These are phyloP conservation scores for Antitype chi DNA, from an alignment of 2,888 invertebrate species.

Conservation along the genomic window DNA sequence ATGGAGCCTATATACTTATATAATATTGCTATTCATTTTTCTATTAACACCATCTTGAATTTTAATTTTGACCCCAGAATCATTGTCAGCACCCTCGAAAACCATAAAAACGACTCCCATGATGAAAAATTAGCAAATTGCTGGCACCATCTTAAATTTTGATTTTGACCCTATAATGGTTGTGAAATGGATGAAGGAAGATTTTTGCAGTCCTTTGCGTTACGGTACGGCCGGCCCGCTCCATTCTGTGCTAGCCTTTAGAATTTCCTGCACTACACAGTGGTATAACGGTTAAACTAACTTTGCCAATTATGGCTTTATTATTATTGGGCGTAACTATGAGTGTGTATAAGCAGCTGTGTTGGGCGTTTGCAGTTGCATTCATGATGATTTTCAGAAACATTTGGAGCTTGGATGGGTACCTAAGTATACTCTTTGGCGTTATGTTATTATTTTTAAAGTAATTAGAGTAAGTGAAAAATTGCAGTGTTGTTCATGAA, in stretches of 20 bases:
- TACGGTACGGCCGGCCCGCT: not conserved
- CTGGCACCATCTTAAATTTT: too few species aligned
- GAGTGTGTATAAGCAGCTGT: constrained; percentile 41
- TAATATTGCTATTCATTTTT: too few species aligned
- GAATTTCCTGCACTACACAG: constrained; percentile 44
- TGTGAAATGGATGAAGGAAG: not conserved
- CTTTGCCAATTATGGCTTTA: constrained; percentile 57
- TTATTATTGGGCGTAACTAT: constrained; percentile 54
- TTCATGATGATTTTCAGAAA: constrained; percentile 19
- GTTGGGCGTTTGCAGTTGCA: constrained; percentile 38
- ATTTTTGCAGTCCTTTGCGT: not conserved
- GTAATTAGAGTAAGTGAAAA: not conserved
- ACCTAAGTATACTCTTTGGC: not conserved
- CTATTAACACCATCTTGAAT: too few species aligned
- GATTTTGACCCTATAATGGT: too few species aligned
- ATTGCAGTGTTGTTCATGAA: not conserved
- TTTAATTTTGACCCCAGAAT: too few species aligned
- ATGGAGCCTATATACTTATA: too few species aligned
- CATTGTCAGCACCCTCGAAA: too few species aligned
- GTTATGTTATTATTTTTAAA: constrained; percentile 17
- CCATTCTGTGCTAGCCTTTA: not conserved
- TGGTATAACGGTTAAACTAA: constrained; percentile 52
- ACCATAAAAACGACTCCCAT: too few species aligned
- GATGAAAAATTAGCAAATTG: too few species aligned
- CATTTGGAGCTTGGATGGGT: not conserved